phyloP scores from a whole-genome alignment of 2,888 invertebrate genomes.

The Xiphydria camelus region DNA sequence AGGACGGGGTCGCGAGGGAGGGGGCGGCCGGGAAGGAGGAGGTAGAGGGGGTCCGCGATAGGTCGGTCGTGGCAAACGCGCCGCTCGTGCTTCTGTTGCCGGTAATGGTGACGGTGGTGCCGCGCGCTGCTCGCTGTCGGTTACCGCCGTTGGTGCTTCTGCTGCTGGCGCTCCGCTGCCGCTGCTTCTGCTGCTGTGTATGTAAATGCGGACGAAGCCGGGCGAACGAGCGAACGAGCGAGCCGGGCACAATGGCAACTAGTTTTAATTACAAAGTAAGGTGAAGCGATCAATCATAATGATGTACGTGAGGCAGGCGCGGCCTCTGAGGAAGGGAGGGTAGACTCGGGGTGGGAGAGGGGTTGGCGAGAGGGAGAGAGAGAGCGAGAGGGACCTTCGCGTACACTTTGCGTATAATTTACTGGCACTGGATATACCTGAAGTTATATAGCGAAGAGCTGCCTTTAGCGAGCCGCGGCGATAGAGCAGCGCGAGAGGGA shows the following conservation, averaged over 20 bases:
- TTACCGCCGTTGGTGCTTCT: constrained; percentile 1
- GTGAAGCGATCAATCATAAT: constrained; percentile 60
- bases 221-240: not conserved
- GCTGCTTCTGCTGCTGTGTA: constrained; percentile 19
- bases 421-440: constrained; percentile 57
- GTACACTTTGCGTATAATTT: constrained; percentile 59
- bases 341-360: constrained; percentile 28
- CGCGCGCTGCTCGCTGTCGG: not conserved
- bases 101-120: constrained; percentile 6
- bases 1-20: constrained; percentile 23
- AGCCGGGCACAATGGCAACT: constrained; percentile 57
- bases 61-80: constrained; percentile 45
- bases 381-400: constrained; percentile 44
- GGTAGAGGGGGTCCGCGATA: constrained; percentile 16
- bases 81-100: constrained; percentile 8
- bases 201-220: constrained; percentile 30
- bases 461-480: constrained; percentile 23
- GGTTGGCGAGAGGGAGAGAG: constrained; percentile 29
- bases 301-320: constrained; percentile 59
- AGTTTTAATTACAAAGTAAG: constrained; percentile 60
- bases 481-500: constrained; percentile 27
- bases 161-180: constrained; percentile 18
- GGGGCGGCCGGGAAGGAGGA: constrained; percentile 26
- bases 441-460: constrained; percentile 52
- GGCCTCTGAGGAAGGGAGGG: constrained; percentile 45